Evolutionary conservation across 1,140 invertebrate genomes (phyloP).

Genomic region (Trichonephila clavipes): DNA sequence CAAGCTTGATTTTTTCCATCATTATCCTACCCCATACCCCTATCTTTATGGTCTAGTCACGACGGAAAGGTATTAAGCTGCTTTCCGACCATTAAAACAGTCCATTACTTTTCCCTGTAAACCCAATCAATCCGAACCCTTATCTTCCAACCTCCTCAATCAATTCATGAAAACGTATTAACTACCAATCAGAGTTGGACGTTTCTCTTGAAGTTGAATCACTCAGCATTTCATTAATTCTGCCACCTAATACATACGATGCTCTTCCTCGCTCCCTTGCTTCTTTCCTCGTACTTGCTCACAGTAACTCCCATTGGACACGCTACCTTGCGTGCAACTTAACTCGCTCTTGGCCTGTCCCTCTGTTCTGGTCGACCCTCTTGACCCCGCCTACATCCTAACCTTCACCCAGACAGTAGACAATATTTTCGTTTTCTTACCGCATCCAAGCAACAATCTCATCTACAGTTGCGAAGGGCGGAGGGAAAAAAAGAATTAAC

Average conservation of each 20-base stretch:
- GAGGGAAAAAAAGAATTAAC: not conserved
- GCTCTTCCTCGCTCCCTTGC: not conserved
- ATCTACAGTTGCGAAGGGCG: not conserved
- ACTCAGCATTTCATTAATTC: conserved; percentile 72
- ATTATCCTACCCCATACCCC: not conserved
- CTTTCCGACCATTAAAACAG: conserved; percentile 10
- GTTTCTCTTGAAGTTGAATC: conserved; percentile 39
- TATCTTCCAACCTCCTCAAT: conserved; percentile 33
- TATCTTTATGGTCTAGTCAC: not conserved
- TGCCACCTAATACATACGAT: conserved; percentile 30
- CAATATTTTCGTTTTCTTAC: conserved; percentile 13
- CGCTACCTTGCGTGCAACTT: conserved; percentile 60
- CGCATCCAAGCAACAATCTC: conserved; percentile 45
- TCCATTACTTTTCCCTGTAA: conserved; percentile 15
- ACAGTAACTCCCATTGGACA: conserved; percentile 59
- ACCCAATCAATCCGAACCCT: conserved; percentile 21
- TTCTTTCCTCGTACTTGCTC: not conserved
- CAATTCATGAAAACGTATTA: conserved; percentile 31
- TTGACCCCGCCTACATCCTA: conserved; percentile 10
- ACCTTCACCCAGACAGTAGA: not conserved
- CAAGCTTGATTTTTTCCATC: not conserved
- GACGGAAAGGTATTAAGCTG: not conserved
- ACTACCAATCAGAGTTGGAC: conserved; percentile 57
- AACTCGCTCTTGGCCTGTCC: not conserved
- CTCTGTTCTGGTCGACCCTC: not conserved